Percentiles rank a stretch among this genome's conserved stretches.
Evolutionary conservation across 2,888 invertebrate genomes (phyloP).

Genomic region (Drosophila infuscata): DNA sequence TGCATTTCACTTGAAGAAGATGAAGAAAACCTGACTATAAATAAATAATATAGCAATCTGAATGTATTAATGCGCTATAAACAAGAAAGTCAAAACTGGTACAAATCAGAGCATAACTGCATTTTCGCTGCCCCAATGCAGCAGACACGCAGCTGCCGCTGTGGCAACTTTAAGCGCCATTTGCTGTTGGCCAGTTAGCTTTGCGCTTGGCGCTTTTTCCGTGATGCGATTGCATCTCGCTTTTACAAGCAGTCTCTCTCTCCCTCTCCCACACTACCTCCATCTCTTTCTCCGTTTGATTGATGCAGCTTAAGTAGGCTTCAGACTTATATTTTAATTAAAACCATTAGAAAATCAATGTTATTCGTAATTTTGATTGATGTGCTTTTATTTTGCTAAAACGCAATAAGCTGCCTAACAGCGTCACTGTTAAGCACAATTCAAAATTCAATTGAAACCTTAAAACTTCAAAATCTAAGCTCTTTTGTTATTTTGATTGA

Average conservation of each 20-base stretch:
- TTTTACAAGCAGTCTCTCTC: slow-evolving; percentile 1
- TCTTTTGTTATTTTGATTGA: slow-evolving; percentile 33
- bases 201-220: slow-evolving; percentile 50
- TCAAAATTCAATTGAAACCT: slow-evolving; percentile 56
- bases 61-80: slow-evolving; percentile 81
- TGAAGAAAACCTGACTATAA: slow-evolving; percentile 72
- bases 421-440: neutral
- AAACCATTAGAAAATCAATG: slow-evolving; percentile 1
- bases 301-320: slow-evolving; percentile 65
- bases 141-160: slow-evolving; percentile 49
- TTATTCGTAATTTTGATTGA: slow-evolving; percentile 11
- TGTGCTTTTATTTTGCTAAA: slow-evolving; percentile 7
- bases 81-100: slow-evolving; percentile 85
- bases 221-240: slow-evolving; percentile 59
- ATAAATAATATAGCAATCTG: slow-evolving; percentile 80
- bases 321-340: slow-evolving; percentile 4
- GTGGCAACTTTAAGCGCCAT: slow-evolving; percentile 18
- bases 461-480: slow-evolving; percentile 34
- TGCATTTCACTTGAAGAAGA: slow-evolving; percentile 54
- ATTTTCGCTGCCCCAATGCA: slow-evolving; percentile 80
- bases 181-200: slow-evolving; percentile 37
- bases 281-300: slow-evolving; percentile 44
- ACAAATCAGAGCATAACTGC: slow-evolving; percentile 86
- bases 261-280: neutral
- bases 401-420: neutral